phyloP scores from a whole-genome alignment of 2,888 invertebrate genomes.

The Cryptocheilus praepositus region DNA sequence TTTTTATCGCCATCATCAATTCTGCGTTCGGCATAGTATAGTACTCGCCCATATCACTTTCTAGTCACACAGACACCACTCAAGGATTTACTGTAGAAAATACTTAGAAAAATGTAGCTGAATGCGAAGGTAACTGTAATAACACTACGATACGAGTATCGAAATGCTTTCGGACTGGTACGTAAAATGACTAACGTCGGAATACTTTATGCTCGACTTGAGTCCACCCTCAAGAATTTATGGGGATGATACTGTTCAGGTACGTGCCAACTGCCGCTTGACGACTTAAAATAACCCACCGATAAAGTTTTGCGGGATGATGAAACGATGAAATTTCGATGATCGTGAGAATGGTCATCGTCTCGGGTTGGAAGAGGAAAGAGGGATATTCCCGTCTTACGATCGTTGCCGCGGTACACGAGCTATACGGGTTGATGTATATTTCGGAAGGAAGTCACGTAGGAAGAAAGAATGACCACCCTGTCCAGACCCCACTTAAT shows the following conservation, averaged over 20 bases:
- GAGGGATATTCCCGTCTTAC: constrained; percentile 27
- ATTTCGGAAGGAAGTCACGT: constrained; percentile 61
- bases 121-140: too few species aligned
- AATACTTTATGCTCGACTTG: too few species aligned
- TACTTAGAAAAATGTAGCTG: too few species aligned
- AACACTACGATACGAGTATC: too few species aligned
- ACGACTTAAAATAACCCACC: constrained; percentile 37
- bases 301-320: constrained; percentile 44
- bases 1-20: too few species aligned
- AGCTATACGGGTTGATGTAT: constrained; percentile 19
- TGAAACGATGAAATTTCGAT: constrained; percentile 56
- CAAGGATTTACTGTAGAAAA: too few species aligned
- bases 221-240: background rate
- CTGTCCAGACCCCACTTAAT: constrained; percentile 53
- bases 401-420: constrained; percentile 31
- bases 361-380: constrained; percentile 32
- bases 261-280: constrained; percentile 22
- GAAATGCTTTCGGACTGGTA: too few species aligned
- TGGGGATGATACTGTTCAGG: background rate
- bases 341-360: constrained; percentile 8
- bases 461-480: constrained; percentile 55
- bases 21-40: too few species aligned
- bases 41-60: too few species aligned
- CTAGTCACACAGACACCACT: too few species aligned
- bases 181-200: too few species aligned